phyloP scores from a whole-genome alignment of 2,113 vertebrate genomes.

The Cephalophus harveyi region DNA sequence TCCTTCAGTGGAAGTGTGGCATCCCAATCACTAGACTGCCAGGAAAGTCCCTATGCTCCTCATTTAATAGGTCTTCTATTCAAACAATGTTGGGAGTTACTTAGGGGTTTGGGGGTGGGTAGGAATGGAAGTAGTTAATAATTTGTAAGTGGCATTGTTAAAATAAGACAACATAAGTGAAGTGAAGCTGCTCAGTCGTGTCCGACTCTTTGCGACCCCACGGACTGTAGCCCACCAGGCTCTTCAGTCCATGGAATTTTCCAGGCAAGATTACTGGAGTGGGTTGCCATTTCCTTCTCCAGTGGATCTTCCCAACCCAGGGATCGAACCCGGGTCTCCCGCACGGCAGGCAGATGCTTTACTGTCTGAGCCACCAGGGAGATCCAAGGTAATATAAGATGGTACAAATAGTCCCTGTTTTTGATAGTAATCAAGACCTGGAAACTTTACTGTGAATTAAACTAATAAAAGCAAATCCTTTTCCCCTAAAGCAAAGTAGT shows the following conservation, averaged over 20 bases:
- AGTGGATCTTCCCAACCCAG: too few relatives aligned
- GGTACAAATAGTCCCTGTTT: background rate
- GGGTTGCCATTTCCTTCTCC: too few relatives aligned
- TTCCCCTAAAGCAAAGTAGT: conserved; percentile 28
- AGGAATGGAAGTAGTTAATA: background rate
- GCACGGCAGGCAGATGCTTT: too few relatives aligned
- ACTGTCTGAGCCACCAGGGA: too few relatives aligned
- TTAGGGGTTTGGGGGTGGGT: background rate
- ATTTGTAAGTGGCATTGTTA: conserved; percentile 18
- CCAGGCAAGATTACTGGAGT: too few relatives aligned
- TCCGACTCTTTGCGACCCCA: too few relatives aligned
- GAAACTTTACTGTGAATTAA: conserved; percentile 26
- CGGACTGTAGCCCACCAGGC: too few relatives aligned
- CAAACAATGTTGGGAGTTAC: background rate
- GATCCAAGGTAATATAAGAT: background rate
- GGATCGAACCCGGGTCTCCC: too few relatives aligned
- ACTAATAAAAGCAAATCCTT: conserved; percentile 25
- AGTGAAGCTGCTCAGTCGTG: too few relatives aligned
- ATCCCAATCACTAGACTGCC: background rate
- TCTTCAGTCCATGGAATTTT: too few relatives aligned
- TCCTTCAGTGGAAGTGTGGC: background rate
- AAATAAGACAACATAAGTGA: conserved; percentile 24
- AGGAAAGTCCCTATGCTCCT: background rate
- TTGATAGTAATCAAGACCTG: background rate
- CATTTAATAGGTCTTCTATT: background rate